Conservation (phyloP, 2,113 vertebrate genomes). For the Taurulus bubalis region DNA sequence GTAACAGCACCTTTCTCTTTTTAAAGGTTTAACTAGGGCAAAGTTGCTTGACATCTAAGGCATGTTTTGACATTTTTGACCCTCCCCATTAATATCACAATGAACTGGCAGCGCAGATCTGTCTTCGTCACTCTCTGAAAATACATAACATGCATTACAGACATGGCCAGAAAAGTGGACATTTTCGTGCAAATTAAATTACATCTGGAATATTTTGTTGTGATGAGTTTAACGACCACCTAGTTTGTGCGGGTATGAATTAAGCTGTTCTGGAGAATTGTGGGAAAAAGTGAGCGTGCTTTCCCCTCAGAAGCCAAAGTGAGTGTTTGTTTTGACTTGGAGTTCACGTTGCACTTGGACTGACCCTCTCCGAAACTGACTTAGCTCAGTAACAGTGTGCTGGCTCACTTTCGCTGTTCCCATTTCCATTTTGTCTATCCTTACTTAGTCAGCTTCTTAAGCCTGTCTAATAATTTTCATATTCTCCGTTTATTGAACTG, state of each 20-base stretch:
- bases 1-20: constrained; percentile 37
- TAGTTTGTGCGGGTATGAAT: constrained; percentile 62
- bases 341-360: constrained; percentile 78
- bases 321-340: constrained; percentile 81
- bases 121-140: constrained; percentile 56
- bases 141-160: constrained; percentile 43
- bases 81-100: constrained; percentile 55
- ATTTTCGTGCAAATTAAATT: constrained; percentile 56
- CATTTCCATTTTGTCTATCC: constrained; percentile 52
- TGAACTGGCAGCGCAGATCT: constrained; percentile 36
- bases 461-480: constrained; percentile 46
- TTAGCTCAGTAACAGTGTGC: constrained; percentile 69
- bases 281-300: constrained; percentile 68
- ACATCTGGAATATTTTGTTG: constrained; percentile 62
- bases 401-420: constrained; percentile 56
- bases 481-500: constrained; percentile 39
- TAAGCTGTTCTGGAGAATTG: constrained; percentile 63
- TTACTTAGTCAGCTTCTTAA: constrained; percentile 69
- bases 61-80: constrained; percentile 67
- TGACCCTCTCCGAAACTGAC: constrained; percentile 76
- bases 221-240: constrained; percentile 70
- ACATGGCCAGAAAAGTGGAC: constrained; percentile 37
- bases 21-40: constrained; percentile 49
- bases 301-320: constrained; percentile 76
- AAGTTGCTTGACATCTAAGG: constrained; percentile 62